phyloP scores from a whole-genome alignment of 2,888 invertebrate genomes.

The Vesta saturnalis region DNA sequence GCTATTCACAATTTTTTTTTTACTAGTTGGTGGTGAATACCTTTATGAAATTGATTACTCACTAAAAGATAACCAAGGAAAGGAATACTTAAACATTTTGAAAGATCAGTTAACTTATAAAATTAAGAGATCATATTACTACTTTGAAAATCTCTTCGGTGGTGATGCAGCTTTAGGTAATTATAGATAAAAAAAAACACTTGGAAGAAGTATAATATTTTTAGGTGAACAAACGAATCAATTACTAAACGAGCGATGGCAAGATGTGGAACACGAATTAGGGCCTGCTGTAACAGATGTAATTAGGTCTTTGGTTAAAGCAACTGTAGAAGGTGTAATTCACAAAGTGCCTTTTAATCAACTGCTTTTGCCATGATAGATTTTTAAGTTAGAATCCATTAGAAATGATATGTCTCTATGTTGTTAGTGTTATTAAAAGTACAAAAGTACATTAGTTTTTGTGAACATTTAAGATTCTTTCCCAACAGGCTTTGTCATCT shows the following conservation, averaged over 20 bases:
- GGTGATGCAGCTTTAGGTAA: constrained; percentile 45
- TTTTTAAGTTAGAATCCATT: no score
- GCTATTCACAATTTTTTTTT: constrained; percentile 14
- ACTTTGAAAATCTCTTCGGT: constrained; percentile 46
- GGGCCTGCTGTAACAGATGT: constrained; percentile 55
- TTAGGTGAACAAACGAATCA: constrained; percentile 58
- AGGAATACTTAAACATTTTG: constrained; percentile 45
- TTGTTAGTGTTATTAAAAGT: background rate
- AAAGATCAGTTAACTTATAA: constrained; percentile 40
- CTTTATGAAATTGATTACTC: constrained; percentile 49
- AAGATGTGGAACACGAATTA: constrained; percentile 57
- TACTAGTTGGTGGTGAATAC: constrained; percentile 43
- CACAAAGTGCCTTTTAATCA: constrained; percentile 50
- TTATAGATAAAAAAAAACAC: background rate
- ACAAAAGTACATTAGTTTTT: no score
- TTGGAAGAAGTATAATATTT: background rate
- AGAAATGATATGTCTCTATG: constrained; percentile 15
- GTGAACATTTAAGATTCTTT: background rate
- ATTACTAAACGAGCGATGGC: constrained; percentile 61
- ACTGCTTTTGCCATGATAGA: constrained; percentile 49
- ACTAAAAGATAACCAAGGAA: constrained; percentile 44
- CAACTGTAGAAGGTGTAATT: constrained; percentile 46
- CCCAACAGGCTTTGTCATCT: constrained; percentile 11
- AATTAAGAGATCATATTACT: constrained; percentile 43
- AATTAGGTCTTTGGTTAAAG: constrained; percentile 44